Base-by-base conservation (phyloP, 2,888 invertebrate genomes). In the Griposia aprilina region DNA sequence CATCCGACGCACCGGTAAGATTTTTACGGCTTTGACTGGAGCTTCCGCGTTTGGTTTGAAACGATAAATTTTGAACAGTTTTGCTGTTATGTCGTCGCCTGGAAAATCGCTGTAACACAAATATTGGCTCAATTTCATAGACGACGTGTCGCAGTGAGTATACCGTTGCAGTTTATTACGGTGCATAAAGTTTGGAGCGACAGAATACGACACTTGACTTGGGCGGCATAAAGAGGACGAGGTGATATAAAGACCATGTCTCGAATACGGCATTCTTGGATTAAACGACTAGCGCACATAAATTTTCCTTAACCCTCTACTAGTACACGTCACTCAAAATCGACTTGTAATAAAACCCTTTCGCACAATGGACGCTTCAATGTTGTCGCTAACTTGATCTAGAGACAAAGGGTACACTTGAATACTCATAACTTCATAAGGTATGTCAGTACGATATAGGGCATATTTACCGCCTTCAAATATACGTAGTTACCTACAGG, bases 141-240 rank as follows among this genome's bases (percentile, higher is more conserved):
- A 85, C 83, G 88, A 88, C 90, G 90, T 91, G 91, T 90, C 88
- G 86, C 83, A 84, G 78, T 41, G 63, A 60, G 85, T 80, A n/a
- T n/a, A 85, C 87, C 86, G 88, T 85, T 86, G 92, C 91, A 92
- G 91, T 93, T 94, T 94, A 94, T 91, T 92, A 93, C 90, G 81
- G 81, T 86, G 91, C 91, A 93, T 94, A 93, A 93, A 94, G 88
- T 92, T 92, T 87, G 89, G 85, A 91, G 57, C 89, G 87, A 90
- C 87, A 82, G 72, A 91, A 92, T 92, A 92, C 89, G 90, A 90
- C 84, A 88, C 88, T 90, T 88, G 87, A 92, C 89, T 89, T 89
- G 87, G 88, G 86, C 78, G 78, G 75, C 68, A 79, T 83, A 84
- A 82, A 89, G 80, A 78, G 72, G 69, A 83, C 76, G 74, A 73